Percentiles rank a stretch among this genome's conserved stretches.
Conservation (phyloP, 2,113 vertebrate genomes). For the Dipodomys merriami region DNA sequence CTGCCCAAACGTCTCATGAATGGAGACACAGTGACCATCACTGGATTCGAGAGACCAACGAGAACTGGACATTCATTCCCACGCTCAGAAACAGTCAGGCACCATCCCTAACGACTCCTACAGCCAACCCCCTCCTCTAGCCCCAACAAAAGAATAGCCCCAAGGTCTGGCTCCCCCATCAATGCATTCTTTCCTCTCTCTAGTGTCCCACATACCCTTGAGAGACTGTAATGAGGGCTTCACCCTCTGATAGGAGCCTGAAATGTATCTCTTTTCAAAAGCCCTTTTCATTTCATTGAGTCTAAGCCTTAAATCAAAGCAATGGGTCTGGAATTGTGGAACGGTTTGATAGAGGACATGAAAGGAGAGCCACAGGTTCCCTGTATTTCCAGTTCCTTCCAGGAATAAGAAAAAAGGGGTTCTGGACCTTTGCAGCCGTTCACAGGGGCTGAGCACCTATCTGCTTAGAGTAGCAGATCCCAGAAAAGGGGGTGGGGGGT, state of each 20-base stretch:
- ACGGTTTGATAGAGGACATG: background rate
- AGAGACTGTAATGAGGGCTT: background rate
- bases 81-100: background rate
- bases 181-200: background rate
- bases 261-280: background rate
- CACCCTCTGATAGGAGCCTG: background rate
- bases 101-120: background rate
- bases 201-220: background rate
- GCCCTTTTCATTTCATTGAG: background rate
- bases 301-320: slow-evolving; percentile 13
- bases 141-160: too few species aligned
- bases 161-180: background rate
- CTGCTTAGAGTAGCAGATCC: too few species aligned
- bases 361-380: background rate
- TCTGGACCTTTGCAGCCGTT: too few species aligned
- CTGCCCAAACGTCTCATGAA: slow-evolving; percentile 76
- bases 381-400: background rate
- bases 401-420: background rate
- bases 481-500: background rate
- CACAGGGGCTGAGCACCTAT: too few species aligned
- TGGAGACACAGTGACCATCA: slow-evolving; percentile 70
- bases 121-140: background rate
- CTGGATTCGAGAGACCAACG: background rate
- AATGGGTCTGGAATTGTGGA: background rate
- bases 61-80: background rate